Evolutionary conservation across 1,140 invertebrate species (phyloP).

Genomic region (Zeugodacus cucurbitae): DNA sequence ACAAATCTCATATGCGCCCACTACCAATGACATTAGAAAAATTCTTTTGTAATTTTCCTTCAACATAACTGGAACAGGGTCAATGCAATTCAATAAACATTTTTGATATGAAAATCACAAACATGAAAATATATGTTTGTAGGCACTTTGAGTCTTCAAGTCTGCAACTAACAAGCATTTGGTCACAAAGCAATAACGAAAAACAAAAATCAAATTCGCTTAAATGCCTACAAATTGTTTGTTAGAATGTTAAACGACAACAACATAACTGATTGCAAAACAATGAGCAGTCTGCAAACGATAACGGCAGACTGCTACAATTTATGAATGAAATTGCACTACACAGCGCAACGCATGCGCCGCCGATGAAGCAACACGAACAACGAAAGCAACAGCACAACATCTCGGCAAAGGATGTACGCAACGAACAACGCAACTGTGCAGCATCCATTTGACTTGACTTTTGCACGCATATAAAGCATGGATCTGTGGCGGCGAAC

Average conservation of each 20-base stretch:
- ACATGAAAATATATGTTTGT: not conserved
- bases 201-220: not conserved
- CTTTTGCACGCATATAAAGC: not conserved
- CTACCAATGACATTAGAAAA: not conserved
- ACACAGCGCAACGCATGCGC: not conserved
- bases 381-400: not conserved
- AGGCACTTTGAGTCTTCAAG: not conserved
- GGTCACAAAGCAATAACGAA: not conserved
- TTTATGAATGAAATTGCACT: slow-evolving; percentile 3
- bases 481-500: not conserved
- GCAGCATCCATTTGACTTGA: not conserved
- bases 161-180: not conserved
- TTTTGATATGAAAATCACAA: not conserved
- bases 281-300: not conserved
- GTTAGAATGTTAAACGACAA: not conserved
- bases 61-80: not conserved
- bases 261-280: not conserved
- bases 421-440: not conserved
- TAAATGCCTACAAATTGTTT: not conserved
- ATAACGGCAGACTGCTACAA: not conserved
- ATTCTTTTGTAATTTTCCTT: not conserved
- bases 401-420: not conserved
- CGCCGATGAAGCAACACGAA: not conserved
- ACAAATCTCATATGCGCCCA: not conserved
- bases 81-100: not conserved